Conservation (phyloP, 2,113 vertebrate genomes). For the Actenoides lindsayi region DNA sequence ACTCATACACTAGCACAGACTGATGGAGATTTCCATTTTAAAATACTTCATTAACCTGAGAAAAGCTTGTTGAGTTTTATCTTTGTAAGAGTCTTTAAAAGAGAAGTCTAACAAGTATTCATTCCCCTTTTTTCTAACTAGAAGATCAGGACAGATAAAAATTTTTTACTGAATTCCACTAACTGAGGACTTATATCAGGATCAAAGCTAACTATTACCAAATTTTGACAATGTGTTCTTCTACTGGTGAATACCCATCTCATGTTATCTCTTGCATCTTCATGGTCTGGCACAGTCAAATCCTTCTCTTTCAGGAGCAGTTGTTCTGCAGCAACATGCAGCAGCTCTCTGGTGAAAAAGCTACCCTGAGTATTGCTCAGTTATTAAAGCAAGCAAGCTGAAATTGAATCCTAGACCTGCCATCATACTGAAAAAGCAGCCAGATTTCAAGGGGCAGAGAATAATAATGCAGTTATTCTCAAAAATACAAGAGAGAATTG, state of each 20-base stretch:
- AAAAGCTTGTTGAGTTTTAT: neutral
- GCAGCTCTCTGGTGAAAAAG: neutral
- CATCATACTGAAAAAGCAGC: neutral
- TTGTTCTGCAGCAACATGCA: neutral
- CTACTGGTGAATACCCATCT: neutral
- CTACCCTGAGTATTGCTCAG: neutral
- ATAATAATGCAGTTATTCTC: neutral
- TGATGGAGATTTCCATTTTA: neutral
- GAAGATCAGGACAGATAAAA: neutral
- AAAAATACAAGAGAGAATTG: neutral
- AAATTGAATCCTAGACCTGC: neutral
- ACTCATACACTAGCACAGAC: neutral
- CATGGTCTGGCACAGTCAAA: neutral
- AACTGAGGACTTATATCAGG: neutral
- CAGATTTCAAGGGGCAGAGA: neutral
- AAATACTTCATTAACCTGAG: neutral
- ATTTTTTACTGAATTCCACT: neutral
- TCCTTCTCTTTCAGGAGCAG: neutral
- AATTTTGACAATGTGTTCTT: neutral
- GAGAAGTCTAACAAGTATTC: neutral
- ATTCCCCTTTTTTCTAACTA: neutral
- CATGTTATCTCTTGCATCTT: neutral
- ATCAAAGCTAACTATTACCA: neutral
- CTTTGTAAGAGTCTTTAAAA: neutral
- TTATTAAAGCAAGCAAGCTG: constrained; percentile 6